Evolutionary conservation across 1,140 invertebrate genomes (phyloP).

Genomic region (Pentalonia nigronervosa): DNA sequence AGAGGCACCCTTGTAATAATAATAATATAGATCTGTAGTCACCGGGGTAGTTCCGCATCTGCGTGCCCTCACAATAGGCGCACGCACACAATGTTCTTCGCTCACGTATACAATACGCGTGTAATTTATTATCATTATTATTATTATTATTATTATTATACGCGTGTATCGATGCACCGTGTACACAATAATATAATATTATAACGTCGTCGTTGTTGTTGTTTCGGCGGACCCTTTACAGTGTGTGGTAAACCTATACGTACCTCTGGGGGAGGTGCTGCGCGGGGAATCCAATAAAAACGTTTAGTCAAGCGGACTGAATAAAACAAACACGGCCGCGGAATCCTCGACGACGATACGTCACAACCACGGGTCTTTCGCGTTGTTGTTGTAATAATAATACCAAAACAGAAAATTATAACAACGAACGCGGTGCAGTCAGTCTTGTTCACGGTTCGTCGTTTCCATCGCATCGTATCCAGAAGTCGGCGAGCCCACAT

Average conservation of each 20-base stretch:
- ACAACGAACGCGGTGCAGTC: background rate
- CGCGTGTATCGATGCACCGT: background rate
- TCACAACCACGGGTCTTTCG: background rate
- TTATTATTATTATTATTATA: background rate
- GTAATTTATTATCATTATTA: background rate
- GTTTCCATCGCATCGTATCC: background rate
- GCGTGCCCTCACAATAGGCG: background rate
- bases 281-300: conserved; percentile 37
- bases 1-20: background rate
- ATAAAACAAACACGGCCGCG: conserved; percentile 44
- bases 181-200: background rate
- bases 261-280: background rate
- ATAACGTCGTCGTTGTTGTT: conserved; percentile 35
- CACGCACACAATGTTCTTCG: background rate
- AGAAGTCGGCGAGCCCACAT: background rate
- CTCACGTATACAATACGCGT: background rate
- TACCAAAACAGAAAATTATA: conserved; percentile 9
- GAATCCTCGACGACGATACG: background rate
- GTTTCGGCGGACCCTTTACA: background rate
- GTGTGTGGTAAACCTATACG: background rate
- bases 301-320: conserved; percentile 53
- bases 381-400: background rate
- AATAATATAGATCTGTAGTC: background rate
- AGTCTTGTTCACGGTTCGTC: conserved; percentile 21
- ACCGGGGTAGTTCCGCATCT: background rate